Percentiles rank a stretch among this genome's conserved stretches.
Evolutionary conservation across 1,140 invertebrate genomes (phyloP).

Genomic region (Cotesia typhae): DNA sequence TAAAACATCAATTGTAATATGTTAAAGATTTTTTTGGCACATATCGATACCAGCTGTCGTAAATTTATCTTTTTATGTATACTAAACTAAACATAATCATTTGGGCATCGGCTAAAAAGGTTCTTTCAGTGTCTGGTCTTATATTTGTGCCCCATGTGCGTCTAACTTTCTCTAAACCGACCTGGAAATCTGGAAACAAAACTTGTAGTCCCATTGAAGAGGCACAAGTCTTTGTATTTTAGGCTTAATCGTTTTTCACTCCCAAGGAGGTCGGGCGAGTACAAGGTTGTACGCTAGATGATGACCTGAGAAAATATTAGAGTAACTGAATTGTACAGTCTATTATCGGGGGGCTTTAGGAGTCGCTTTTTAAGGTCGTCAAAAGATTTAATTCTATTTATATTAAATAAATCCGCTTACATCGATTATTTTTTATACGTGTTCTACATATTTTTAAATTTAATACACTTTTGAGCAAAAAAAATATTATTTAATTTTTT

Average conservation of each 20-base stretch:
- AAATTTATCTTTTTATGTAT: too few relatives aligned
- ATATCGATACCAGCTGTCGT: too few relatives aligned
- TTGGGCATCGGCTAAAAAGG: too few relatives aligned
- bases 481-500: too few relatives aligned
- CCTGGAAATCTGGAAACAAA: background rate
- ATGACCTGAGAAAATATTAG: constrained; percentile 29
- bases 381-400: constrained; percentile 8
- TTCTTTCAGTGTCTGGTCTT: background rate
- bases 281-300: constrained; percentile 15
- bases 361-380: background rate
- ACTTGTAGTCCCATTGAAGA: background rate
- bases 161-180: background rate
- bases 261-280: constrained; percentile 5
- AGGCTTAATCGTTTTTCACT: constrained; percentile 17
- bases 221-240: background rate
- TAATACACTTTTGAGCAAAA: too few relatives aligned
- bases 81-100: too few relatives aligned
- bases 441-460: too few relatives aligned
- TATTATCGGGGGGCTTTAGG: constrained; percentile 12
- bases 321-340: constrained; percentile 14
- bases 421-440: background rate
- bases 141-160: background rate
- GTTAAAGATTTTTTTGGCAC: too few relatives aligned
- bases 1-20: too few relatives aligned
- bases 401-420: background rate